Conservation (phyloP, 1,140 invertebrate species). For the Zaprionus lachaisei region DNA sequence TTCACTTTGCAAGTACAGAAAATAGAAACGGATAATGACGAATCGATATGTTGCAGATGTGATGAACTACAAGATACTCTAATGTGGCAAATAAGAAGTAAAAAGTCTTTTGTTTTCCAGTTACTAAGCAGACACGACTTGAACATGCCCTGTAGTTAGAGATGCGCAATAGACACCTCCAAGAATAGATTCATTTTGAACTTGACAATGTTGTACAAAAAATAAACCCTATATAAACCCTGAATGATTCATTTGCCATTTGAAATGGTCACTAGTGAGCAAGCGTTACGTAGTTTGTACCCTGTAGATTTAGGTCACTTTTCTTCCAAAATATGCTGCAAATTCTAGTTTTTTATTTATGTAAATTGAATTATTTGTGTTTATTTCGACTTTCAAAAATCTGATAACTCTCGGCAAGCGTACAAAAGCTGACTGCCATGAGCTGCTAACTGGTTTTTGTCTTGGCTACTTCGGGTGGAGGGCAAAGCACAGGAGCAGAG, state of each 20-base stretch:
- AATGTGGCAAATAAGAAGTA: neutral
- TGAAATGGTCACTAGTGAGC: no score
- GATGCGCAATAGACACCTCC: no score
- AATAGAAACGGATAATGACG: neutral
- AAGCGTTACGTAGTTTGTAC: no score
- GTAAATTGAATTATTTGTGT: no score
- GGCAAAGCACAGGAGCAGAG: slow-evolving; percentile 16
- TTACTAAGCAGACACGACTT: neutral
- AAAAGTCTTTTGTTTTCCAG: neutral
- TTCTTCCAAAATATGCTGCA: no score
- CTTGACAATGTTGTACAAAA: no score
- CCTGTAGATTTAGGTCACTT: no score
- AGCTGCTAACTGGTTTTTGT: slow-evolving; percentile 5
- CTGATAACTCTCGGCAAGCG: neutral
- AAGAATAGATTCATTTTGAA: no score
- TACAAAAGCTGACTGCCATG: slow-evolving; percentile 28
- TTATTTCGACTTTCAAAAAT: neutral
- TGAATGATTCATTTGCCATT: no score
- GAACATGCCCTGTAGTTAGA: neutral
- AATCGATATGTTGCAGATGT: neutral
- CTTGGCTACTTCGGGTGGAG: slow-evolving; percentile 2
- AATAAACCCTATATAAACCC: no score
- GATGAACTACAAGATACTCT: neutral
- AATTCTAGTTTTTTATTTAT: no score
- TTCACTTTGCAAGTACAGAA: slow-evolving; percentile 57